Conservation (phyloP, 2,888 invertebrate genomes). For the Drosophila testacea region DNA sequence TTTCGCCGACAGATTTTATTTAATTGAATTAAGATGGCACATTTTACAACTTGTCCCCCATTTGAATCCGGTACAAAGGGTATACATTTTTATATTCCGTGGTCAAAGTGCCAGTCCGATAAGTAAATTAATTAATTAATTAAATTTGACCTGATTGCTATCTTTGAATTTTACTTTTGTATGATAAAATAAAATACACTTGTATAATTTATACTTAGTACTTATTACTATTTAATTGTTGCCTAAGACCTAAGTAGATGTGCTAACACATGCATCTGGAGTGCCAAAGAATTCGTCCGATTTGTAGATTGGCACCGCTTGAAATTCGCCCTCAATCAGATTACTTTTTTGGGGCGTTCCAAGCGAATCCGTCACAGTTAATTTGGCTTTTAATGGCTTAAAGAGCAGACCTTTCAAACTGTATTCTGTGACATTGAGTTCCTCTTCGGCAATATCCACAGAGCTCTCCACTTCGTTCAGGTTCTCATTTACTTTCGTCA, state of each 20-base stretch:
- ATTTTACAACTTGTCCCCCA: no score
- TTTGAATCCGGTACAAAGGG: no score
- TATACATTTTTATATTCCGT: no score
- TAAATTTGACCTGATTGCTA: no score
- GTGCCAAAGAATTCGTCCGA: slow-evolving; percentile 82
- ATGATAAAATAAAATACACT: not conserved
- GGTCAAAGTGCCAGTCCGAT: no score
- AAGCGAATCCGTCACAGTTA: slow-evolving; percentile 40
- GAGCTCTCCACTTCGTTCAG: slow-evolving; percentile 86
- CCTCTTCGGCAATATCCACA: slow-evolving; percentile 87
- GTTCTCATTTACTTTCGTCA: slow-evolving; percentile 87
- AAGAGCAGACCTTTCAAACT: slow-evolving; percentile 87
- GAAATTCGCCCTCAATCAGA: slow-evolving; percentile 79
- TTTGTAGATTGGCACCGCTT: slow-evolving; percentile 82
- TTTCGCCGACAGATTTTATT: no score
- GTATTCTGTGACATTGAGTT: slow-evolving; percentile 87
- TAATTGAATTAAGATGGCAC: no score
- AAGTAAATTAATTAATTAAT: no score
- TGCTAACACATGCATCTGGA: slow-evolving; percentile 11
- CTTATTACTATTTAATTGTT: not conserved
- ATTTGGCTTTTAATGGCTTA: slow-evolving; percentile 86
- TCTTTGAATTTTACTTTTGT: no score
- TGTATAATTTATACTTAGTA: not conserved
- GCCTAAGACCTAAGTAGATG: not conserved
- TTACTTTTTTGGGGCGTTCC: slow-evolving; percentile 56